Evolutionary conservation across 2,888 invertebrate species (phyloP).

Genomic region (Drosophila ezoana): DNA sequence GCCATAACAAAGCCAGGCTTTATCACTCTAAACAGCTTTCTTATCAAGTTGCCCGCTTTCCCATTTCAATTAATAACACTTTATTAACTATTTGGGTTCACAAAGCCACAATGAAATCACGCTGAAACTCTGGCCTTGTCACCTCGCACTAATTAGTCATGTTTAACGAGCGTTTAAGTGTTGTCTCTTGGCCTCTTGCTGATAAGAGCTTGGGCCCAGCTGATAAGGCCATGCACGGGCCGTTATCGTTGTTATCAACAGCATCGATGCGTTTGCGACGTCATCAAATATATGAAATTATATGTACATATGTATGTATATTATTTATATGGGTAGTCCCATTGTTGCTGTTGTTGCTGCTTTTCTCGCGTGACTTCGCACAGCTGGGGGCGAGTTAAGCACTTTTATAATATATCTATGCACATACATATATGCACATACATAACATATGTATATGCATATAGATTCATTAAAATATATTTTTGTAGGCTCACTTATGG

Average conservation of each 20-base stretch:
- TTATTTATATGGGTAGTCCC: conserved; percentile 10
- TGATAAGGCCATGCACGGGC: conserved; percentile 25
- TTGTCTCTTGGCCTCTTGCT: conserved; percentile 12
- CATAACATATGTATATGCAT: background rate
- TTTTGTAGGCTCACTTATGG: conserved; percentile 28
- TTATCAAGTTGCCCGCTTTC: too few species aligned
- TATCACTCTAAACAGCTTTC: background rate
- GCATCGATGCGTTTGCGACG: too few species aligned
- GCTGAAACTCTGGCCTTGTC: conserved; percentile 29
- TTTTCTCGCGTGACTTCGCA: conserved; percentile 10
- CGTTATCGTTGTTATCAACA: too few species aligned
- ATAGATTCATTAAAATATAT: conserved; percentile 7
- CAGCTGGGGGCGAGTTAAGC: conserved; percentile 27
- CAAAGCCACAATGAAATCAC: background rate
- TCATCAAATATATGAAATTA: conserved; percentile 23
- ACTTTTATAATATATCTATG: conserved; percentile 1
- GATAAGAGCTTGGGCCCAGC: conserved; percentile 32
- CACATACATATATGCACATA: background rate
- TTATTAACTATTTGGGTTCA: background rate
- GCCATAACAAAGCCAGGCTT: too few species aligned
- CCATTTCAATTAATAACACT: background rate
- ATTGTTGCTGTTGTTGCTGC: background rate
- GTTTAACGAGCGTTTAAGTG: conserved; percentile 51
- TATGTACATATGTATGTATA: too few species aligned
- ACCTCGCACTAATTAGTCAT: conserved; percentile 45